A percentile compares a stretch with the other conserved stretches of the same genome.
Conservation (phyloP, 2,888 invertebrate species). For the Tineola bisselliella region DNA sequence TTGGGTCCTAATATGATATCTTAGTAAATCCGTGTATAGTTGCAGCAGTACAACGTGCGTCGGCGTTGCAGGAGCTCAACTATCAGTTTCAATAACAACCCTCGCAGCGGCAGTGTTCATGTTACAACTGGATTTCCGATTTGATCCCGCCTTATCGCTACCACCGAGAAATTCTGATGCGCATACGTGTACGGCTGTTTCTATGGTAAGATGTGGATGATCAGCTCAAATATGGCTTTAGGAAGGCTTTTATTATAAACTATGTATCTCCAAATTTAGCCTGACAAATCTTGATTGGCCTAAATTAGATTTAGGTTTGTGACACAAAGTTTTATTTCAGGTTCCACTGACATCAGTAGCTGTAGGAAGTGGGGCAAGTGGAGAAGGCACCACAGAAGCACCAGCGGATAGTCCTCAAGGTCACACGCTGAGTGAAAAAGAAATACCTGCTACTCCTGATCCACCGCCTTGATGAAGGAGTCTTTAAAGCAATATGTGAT, state of each 20-base stretch:
- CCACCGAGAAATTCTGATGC: conserved; percentile 50
- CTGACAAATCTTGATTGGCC: too few relatives aligned
- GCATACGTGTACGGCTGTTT: conserved; percentile 56
- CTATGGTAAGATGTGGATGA: too few relatives aligned
- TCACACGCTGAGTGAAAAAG: neutral
- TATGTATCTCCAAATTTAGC: too few relatives aligned
- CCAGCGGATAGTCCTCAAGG: conserved; percentile 1
- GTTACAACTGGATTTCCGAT: conserved; percentile 50
- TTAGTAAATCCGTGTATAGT: too few relatives aligned
- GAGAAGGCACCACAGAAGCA: conserved; percentile 30
- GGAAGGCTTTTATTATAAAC: too few relatives aligned
- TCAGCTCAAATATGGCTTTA: too few relatives aligned
- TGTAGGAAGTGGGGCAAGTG: conserved; percentile 42
- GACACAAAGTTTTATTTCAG: conserved; percentile 27
- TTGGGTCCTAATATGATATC: too few relatives aligned
- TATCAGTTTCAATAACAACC: conserved; percentile 48
- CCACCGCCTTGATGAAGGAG: neutral
- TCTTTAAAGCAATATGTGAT: too few relatives aligned
- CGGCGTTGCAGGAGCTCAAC: conserved; percentile 58
- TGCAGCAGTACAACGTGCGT: conserved; percentile 54
- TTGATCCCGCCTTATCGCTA: conserved; percentile 47
- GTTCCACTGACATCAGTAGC: conserved; percentile 57
- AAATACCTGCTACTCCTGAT: neutral
- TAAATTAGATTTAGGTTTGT: too few relatives aligned
- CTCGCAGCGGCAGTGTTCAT: conserved; percentile 54